Evolutionary conservation across 2,888 invertebrate genomes (phyloP), one percentile per base, ranked within the genome.

Genomic region (Coenonympha arcania): DNA sequence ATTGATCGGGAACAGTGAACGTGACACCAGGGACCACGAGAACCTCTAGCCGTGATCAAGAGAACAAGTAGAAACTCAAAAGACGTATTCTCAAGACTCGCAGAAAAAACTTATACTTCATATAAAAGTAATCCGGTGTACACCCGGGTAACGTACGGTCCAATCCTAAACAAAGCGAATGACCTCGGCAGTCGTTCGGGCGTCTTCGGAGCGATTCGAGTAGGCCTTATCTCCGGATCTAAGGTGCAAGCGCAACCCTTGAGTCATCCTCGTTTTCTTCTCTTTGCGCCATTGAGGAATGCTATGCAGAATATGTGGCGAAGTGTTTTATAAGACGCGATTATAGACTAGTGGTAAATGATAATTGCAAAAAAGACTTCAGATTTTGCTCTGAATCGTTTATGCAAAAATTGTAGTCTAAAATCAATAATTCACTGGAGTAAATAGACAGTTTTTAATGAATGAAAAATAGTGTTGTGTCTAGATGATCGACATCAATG

Each of bases 201-300:
- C 55, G 53, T 61, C 65, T 68, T 71, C 79, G 45, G 45, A 11
- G 55, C 54, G 55, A 63, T 62, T 81, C 76, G 77, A 64, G 60
- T 62, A 68, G 68, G 58, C 63, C 71, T 75, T 83, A 82, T 82
- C 82, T 76, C 56, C 62, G 57, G 63, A 83, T 82, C 81, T 72
- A 58, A 65, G 66, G 68, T 73, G 74, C 78, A 62, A 55, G 73
- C 80, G 80, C 82, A 81, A 73, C 76, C 76, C 76, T 62, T 56
- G 61, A 55, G 52, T 55, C 52, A 48, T 55, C 52, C 52, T 56
- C 49, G 45, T 57, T 63, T 39, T 60, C 58, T 57, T 56, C 50
- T 36, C 33, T 57, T 52, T 55, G 50, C 36, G 41, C 37, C 36
- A 31, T 41, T 36, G 47, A 49, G 41, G 48, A 55, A 52, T 47